Conservation (phyloP, 2,113 vertebrate genomes). For the Diphyllodes magnificus region DNA sequence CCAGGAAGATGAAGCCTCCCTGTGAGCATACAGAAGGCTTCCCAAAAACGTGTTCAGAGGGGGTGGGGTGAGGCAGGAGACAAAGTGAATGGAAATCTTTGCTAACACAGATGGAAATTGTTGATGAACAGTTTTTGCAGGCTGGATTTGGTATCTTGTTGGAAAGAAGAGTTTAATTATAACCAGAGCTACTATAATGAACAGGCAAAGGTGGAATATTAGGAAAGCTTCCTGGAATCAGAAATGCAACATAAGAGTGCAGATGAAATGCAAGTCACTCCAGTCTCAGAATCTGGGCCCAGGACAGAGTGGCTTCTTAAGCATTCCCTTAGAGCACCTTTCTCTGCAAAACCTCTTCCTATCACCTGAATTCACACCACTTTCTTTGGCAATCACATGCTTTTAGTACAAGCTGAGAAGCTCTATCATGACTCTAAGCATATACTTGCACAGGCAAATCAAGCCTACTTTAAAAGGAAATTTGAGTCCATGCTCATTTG, state of each 20-base stretch:
- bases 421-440: background rate
- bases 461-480: background rate
- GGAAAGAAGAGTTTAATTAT: constrained; percentile 11
- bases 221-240: background rate
- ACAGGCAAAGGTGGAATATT: background rate
- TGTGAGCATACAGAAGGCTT: background rate
- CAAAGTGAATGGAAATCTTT: background rate
- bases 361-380: background rate
- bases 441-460: background rate
- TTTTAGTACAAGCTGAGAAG: background rate
- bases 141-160: background rate
- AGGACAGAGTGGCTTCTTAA: background rate
- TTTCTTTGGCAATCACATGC: background rate
- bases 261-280: background rate
- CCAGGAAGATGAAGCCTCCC: background rate
- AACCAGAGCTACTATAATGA: background rate
- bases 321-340: background rate
- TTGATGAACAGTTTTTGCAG: background rate
- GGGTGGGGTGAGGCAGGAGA: background rate
- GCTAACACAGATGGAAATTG: background rate
- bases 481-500: background rate
- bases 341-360: background rate
- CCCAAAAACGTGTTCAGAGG: background rate
- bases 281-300: background rate
- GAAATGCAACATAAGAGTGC: background rate